A percentile compares a stretch with the other conserved stretches of the same genome.
These are phyloP conservation scores for Microplitis mediator DNA, from an alignment of 1,140 invertebrate genomes.

Conservation along the genomic window DNA sequence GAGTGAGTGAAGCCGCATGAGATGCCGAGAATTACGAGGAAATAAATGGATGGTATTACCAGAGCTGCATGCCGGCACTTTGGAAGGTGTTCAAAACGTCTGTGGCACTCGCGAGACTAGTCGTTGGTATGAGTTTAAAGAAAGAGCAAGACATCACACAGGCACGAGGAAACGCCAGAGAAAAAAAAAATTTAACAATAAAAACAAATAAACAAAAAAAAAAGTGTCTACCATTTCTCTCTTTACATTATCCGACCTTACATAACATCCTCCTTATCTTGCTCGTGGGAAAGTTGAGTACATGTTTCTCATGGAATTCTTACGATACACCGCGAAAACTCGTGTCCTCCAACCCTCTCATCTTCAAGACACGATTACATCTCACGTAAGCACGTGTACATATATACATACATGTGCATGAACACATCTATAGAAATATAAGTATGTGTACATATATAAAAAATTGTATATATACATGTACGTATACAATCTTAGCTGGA, in stretches of 20 bases:
- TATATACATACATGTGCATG: background rate
- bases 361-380: conserved; percentile 17
- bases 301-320: conserved; percentile 14
- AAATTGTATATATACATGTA: background rate
- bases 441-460: background rate
- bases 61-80: conserved; percentile 33
- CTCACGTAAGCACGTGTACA: background rate
- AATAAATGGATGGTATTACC: conserved; percentile 37
- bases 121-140: background rate
- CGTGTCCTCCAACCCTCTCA: conserved; percentile 33
- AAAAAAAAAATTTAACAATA: background rate
- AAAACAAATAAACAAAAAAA: conserved; percentile 3
- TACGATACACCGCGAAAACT: conserved; percentile 54
- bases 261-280: conserved; percentile 52
- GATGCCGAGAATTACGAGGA: conserved; percentile 34
- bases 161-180: background rate
- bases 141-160: conserved; percentile 3
- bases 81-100: conserved; percentile 36
- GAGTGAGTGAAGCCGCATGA: conserved; percentile 8
- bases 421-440: background rate
- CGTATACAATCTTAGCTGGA: background rate
- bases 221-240: conserved; percentile 43
- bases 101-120: conserved; percentile 2
- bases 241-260: conserved; percentile 41
- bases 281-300: conserved; percentile 49